Evolutionary conservation across 2,113 vertebrate species (phyloP), one percentile per base, ranked within the genome.

Genomic region (Toxotes jaculatrix): DNA sequence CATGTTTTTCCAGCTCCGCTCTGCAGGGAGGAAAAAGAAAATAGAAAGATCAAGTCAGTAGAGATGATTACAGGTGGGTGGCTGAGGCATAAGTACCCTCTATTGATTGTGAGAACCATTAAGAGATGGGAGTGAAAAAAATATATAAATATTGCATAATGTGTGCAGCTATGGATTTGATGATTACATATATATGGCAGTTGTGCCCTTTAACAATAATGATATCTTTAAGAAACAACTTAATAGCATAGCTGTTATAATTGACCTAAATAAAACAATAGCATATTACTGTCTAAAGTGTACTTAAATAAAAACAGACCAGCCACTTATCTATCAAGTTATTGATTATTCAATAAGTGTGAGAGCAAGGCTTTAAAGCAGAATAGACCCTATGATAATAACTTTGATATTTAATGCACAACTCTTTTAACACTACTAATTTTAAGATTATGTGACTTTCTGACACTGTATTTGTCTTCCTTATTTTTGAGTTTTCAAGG

Each of bases 1-100:
- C 97, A 73, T 99, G 98, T 91, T 99, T 99, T 95, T 99, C 98
- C 91, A 99, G 92, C 94, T 99, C 98, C 80, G 97, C 97, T 94
- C 98, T 99, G 92, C n/a, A 65, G 80, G 81, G 63, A 84, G 88
- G 73, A 78, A 80, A 83, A 73, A 74, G 75, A 81, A 89, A 87
- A 89, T 16, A 78, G 55, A 84, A 86, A 88, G 81, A 86, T 83
- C 82, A 75, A 92, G 90, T 89, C 87, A 93, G 84, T 55, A 59
- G 68, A 89, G 85, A 88, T 91, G 91, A 93, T 91, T 92, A 92
- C 92, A 91, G 87, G 90, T 90, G 87, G 85, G 92, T 61, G 85
- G 88, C 59, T 67, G 79, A 81, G 78, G 78, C 83, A 86, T 78
- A 91, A 91, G 90, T 80, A 90, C 90, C 86, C 90, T 89, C 85